A percentile compares a stretch with the other conserved stretches of the same genome.
Conservation (phyloP, 2,797 vertebrate species). For the Gadopsis bispinosus region DNA sequence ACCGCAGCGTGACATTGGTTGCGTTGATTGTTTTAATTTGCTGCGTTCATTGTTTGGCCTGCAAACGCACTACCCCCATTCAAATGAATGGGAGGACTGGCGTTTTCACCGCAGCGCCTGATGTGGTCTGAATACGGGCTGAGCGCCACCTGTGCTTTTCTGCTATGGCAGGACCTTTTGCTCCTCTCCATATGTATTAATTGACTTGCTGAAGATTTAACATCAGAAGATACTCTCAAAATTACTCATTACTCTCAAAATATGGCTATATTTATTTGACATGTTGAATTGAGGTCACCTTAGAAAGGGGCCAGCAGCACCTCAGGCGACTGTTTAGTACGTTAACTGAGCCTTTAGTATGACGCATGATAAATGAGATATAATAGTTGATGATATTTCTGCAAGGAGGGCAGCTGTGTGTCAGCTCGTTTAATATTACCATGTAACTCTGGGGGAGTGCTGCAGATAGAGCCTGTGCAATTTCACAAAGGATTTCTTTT, state of each 20-base stretch:
- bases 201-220: background rate
- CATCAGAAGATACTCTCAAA: background rate
- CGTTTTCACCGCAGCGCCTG: no score
- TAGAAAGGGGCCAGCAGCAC: background rate
- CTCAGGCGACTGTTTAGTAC: constrained; percentile 1
- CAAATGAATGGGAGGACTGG: no score
- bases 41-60: no score
- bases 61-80: no score
- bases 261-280: constrained; percentile 17
- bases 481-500: constrained; percentile 39
- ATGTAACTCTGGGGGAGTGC: background rate
- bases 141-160: background rate
- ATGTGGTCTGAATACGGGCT: no score
- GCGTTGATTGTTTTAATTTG: no score
- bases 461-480: background rate
- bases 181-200: background rate
- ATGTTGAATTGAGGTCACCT: constrained; percentile 15
- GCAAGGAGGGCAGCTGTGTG: background rate
- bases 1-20: no score
- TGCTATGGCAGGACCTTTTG: background rate
- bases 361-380: background rate
- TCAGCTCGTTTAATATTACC: constrained; percentile 15
- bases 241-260: background rate
- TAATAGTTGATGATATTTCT: background rate
- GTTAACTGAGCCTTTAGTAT: background rate